These are phyloP conservation scores for Syngnathus scovelli DNA, from an alignment of 2,113 vertebrate genomes.

Conservation along the genomic window DNA sequence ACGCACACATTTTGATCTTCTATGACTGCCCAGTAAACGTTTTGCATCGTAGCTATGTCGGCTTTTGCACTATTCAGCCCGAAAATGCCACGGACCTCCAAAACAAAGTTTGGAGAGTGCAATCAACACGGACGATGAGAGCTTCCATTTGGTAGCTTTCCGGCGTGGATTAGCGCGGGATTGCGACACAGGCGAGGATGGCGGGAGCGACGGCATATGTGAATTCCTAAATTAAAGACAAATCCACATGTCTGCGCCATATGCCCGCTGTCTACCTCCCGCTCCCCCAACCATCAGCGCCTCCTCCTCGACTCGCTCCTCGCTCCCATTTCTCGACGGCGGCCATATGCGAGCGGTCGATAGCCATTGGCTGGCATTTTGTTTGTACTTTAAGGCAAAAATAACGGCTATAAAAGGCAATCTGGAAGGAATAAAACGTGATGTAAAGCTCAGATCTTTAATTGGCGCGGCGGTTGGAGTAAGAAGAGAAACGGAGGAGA, in stretches of 20 bases:
- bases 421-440: slow-evolving; percentile 72
- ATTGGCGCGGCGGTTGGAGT: slow-evolving; percentile 70
- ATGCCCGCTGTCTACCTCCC: slow-evolving; percentile 37
- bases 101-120: background rate
- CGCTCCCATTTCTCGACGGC: slow-evolving; percentile 40
- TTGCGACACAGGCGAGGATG: slow-evolving; percentile 28
- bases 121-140: background rate
- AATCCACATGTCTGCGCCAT: slow-evolving; percentile 50
- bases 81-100: background rate
- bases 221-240: slow-evolving; percentile 46
- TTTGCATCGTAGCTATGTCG: background rate
- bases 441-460: slow-evolving; percentile 74
- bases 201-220: slow-evolving; percentile 38
- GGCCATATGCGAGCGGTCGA: slow-evolving; percentile 69
- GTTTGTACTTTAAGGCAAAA: slow-evolving; percentile 70
- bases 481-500: slow-evolving; percentile 64
- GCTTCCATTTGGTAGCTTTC: background rate
- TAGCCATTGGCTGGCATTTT: slow-evolving; percentile 67
- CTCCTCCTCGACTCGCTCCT: slow-evolving; percentile 24
- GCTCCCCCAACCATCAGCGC: background rate
- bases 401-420: slow-evolving; percentile 74
- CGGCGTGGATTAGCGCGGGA: background rate
- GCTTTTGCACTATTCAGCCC: background rate
- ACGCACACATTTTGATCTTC: background rate
- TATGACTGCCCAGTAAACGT: background rate